Conservation (phyloP, 1,140 invertebrate species). For the silkworm (Bombyx mori) region ASM3026992v2 NC_085111.1:18974001-18974500, state of each 20-base stretch:
- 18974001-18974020: slow-evolving; percentile 15
- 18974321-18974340: slow-evolving; percentile 83
- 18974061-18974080: slow-evolving; percentile 91
- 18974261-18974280: slow-evolving; percentile 86
- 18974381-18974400: slow-evolving; percentile 35
- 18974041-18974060: slow-evolving; percentile 81
- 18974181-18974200: not conserved
- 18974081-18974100: slow-evolving; percentile 81
- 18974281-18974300: slow-evolving; percentile 77
- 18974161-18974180: too few species aligned
- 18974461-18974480: too few species aligned
- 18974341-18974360: slow-evolving; percentile 73
- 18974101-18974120: slow-evolving; percentile 86
- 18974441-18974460: too few species aligned
- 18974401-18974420: slow-evolving; percentile 26
- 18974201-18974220: not conserved
- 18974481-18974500: too few species aligned
- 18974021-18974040: slow-evolving; percentile 60
- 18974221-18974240: not conserved
- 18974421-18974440: not conserved
- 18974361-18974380: slow-evolving; percentile 43
- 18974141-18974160: slow-evolving; percentile 56
- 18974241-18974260: slow-evolving; percentile 76
- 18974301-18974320: slow-evolving; percentile 84
- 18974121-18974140: slow-evolving; percentile 84